Percentiles rank a stretch among this genome's conserved stretches.
These are phyloP conservation scores for Luffia ferchaultella DNA, from an alignment of 2,888 invertebrate species.

Conservation along the genomic window DNA sequence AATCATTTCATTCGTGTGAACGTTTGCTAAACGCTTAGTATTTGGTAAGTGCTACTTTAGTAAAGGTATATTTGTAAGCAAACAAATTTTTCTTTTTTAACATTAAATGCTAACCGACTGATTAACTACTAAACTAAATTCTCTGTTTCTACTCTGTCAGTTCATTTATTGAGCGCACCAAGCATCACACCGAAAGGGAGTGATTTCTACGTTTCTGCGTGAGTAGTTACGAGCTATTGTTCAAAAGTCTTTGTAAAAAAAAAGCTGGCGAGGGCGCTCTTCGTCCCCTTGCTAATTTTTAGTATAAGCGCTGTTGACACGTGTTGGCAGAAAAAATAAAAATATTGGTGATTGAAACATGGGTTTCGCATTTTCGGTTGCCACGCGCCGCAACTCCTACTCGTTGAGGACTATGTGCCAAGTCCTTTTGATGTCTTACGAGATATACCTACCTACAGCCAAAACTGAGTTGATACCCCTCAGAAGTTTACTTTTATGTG, in stretches of 20 bases:
- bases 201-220: slow-evolving; percentile 54
- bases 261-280: slow-evolving; percentile 52
- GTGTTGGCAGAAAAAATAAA: slow-evolving; percentile 49
- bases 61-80: too few relatives aligned
- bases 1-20: too few relatives aligned
- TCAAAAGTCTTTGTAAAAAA: slow-evolving; percentile 53
- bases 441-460: background rate
- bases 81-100: too few relatives aligned
- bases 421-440: slow-evolving; percentile 23
- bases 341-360: slow-evolving; percentile 46
- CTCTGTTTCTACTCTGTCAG: too few relatives aligned
- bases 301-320: slow-evolving; percentile 61
- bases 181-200: slow-evolving; percentile 33
- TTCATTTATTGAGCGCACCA: background rate
- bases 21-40: too few relatives aligned
- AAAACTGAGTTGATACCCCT: slow-evolving; percentile 32
- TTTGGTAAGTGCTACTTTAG: too few relatives aligned
- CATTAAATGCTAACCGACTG: too few relatives aligned
- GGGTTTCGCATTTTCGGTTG: slow-evolving; percentile 44
- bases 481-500: too few relatives aligned
- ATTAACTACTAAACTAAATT: too few relatives aligned
- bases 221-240: slow-evolving; percentile 58
- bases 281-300: slow-evolving; percentile 60
- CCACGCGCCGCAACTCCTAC: slow-evolving; percentile 26
- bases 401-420: slow-evolving; percentile 2